Conservation (phyloP, 2,797 vertebrate species). For the Fratercula arctica region DNA sequence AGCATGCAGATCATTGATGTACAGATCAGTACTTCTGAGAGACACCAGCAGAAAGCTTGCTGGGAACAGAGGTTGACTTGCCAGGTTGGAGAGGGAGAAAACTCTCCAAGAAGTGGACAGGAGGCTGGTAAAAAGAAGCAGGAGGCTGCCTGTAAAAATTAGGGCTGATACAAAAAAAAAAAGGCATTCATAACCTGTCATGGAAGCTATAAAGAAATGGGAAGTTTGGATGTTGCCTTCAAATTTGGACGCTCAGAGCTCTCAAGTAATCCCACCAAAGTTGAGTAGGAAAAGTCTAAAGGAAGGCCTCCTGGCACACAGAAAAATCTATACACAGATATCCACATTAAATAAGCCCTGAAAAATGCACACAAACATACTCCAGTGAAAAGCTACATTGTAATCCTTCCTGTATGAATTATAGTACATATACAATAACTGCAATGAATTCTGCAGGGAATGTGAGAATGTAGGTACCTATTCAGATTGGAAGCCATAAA, state of each 20-base stretch:
- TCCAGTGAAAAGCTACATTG: not conserved
- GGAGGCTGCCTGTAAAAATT: not conserved
- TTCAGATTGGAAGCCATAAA: constrained; percentile 36
- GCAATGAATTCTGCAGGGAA: constrained; percentile 10
- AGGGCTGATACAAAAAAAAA: not conserved
- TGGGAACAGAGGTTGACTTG: not conserved
- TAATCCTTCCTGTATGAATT: constrained; percentile 18
- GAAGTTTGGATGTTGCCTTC: not conserved
- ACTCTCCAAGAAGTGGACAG: not conserved
- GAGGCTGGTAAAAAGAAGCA: not conserved
- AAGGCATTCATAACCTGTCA: not conserved
- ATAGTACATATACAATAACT: not conserved
- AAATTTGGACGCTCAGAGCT: not conserved
- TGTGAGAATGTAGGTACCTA: constrained; percentile 36
- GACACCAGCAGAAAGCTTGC: not conserved
- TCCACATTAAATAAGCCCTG: not conserved
- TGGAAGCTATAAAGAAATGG: not conserved
- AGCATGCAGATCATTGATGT: not conserved
- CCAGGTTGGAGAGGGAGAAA: not conserved
- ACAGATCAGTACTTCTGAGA: not conserved
- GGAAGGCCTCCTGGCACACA: not conserved
- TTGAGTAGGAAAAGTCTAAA: not conserved
- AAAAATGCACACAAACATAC: constrained; percentile 24
- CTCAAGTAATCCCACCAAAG: not conserved
- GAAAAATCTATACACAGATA: not conserved